These are phyloP conservation scores for Spodoptera littoralis DNA, from an alignment of 2,888 invertebrate genomes.

Conservation along the genomic window DNA sequence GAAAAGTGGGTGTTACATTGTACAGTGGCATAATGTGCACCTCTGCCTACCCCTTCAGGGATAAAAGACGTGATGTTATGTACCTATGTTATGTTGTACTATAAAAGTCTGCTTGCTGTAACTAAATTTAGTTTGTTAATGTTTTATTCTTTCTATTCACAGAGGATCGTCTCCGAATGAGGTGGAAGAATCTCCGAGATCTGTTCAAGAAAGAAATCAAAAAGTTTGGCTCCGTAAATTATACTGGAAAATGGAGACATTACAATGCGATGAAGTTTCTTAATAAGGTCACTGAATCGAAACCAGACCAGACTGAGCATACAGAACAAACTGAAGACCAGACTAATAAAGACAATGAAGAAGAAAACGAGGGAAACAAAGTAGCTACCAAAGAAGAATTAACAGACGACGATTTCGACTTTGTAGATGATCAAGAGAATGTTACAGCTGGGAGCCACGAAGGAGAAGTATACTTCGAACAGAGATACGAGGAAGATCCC, in stretches of 20 bases:
- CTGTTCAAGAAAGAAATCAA: conserved; percentile 65
- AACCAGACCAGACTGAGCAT: neutral
- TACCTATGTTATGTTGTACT: too few species aligned
- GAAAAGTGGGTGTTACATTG: too few species aligned
- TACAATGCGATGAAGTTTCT: conserved; percentile 65
- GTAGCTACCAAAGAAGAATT: conserved; percentile 29
- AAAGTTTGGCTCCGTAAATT: conserved; percentile 54
- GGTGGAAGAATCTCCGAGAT: conserved; percentile 75
- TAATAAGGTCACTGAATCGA: conserved; percentile 2
- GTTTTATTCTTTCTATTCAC: conserved; percentile 42
- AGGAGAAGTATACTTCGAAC: conserved; percentile 35
- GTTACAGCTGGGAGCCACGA: conserved; percentile 24
- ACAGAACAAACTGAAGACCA: neutral
- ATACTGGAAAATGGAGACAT: conserved; percentile 68
- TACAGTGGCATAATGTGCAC: too few species aligned
- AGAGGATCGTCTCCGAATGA: conserved; percentile 64
- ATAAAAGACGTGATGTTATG: too few species aligned
- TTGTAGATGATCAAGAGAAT: conserved; percentile 31
- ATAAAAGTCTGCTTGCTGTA: too few species aligned
- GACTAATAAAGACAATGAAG: neutral
- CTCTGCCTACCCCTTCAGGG: too few species aligned
- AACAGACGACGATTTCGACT: conserved; percentile 32
- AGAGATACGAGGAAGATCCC: conserved; percentile 49
- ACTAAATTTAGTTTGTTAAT: too few species aligned
- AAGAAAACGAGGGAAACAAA: conserved; percentile 26